Evolutionary conservation across 1,140 invertebrate species (phyloP), one percentile per base, ranked within the genome.

Genomic region (Oreohelix idahoensis): DNA sequence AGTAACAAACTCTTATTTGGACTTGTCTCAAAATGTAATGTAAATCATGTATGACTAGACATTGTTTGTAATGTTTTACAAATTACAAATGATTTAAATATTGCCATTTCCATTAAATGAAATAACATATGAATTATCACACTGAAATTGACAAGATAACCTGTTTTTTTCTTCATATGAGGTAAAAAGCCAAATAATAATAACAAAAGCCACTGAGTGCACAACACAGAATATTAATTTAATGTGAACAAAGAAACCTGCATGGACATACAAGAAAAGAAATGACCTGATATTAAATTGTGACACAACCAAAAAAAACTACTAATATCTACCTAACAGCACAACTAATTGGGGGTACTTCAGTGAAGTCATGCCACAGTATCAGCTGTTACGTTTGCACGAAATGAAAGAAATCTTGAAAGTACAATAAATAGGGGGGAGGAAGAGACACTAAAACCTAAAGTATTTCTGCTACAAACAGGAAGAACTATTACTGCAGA

Each of bases 221-320:
- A 78, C 76, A 78, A 78, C 76, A 78, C 11, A 78, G 45, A 78
- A 78, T 58, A 78, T 78, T n/a, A 8, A 53, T 23, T 58, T 53
- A 32, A 71, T 45, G n/a, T 78, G 42, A 78, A 78, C 32, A n/a
- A 11, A 58, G 1, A n/a, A 58, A 58, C 23, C 53, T 2, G 53
- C 53, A 58, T 58, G 53, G 20, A 58, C 53, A 15, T 10, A 58
- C 5, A 58, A 58, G 26, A 58, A 20, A 20, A 23, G 26, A 23
- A 58, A 58, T 15, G 23, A 58, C 53, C 5, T 15, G 26, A 58
- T 58, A 20, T 4, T 4, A 23, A 58, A 15, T n/a, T 23, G 4
- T 58, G 23, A 58, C 4, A 23, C 4, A 23, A 58, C 1, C 10
- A 4, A 23, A 23, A 58, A 20, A 49, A 49, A 11, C 45, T 49